Evolutionary conservation across 1,140 invertebrate genomes (phyloP), one percentile per base, ranked within the genome.

Genomic region (Philotrypesis tridentata): DNA sequence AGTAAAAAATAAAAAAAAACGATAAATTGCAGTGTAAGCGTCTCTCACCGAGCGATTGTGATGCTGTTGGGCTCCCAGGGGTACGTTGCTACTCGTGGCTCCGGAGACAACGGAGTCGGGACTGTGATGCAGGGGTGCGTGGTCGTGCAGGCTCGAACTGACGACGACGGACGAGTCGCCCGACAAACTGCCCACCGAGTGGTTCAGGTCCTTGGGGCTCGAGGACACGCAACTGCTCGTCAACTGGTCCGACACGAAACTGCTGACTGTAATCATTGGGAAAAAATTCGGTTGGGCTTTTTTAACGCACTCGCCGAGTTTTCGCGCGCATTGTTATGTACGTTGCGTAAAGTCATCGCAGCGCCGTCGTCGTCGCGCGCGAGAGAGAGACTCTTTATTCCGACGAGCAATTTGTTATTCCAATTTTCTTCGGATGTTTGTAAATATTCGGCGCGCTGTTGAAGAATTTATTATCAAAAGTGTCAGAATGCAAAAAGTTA

Each of bases 211-310:
- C 83, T 89, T 90, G 1, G 86, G 33, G 2, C 76, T 77, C 11
- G 82, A 76, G 5, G 81, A 82, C 85, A 90, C 85, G 74, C 88
- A 89, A 31, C 82, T 82, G 33, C 80, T 87, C 48, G 84, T 76
- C 29, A 87, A 84, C 67, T 89, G 86, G 8, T 91, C 89, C 31
- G 88, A 85, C 7, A 87, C 87, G 55, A 89, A 91, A 48, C 81
- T 87, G 81, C 85, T 88, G 23, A 89, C 90, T 91, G 86, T 67
- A 82, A 82, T 78, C 0, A 63, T 9, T 9, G 33, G 11, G n/a
- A n/a, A n/a, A 80, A 71, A 1, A 31, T 6, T 17, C 14, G 17
- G 55, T 23, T 31, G 31, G 23, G 3, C 43, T 76, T 8, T n/a
- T 63, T 75, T 55, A 60, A n/a, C n/a, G n/a, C n/a, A n/a, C n/a